phyloP scores from a whole-genome alignment of 1,140 invertebrate species.

The Andrena cerasifolii region DNA sequence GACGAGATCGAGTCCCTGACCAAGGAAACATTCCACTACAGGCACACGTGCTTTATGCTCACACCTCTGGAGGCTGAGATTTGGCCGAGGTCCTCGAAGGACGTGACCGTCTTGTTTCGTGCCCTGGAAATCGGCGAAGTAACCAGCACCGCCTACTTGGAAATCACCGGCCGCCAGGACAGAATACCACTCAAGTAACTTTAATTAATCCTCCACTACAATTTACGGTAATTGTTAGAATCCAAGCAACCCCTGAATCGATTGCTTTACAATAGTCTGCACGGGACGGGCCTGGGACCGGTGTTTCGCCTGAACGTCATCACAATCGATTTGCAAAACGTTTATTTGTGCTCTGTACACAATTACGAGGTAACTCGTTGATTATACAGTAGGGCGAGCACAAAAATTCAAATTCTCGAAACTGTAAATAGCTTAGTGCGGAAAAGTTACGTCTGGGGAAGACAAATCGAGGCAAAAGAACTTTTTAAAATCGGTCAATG shows the following conservation, averaged over 20 bases:
- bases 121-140: conserved; percentile 67
- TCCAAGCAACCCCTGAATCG: too few relatives aligned
- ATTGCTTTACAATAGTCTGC: conserved; percentile 56
- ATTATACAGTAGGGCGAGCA: too few relatives aligned
- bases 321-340: conserved; percentile 67
- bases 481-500: too few relatives aligned
- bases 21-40: conserved; percentile 67
- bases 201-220: too few relatives aligned
- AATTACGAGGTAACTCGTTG: conserved; percentile 70
- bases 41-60: conserved; percentile 63
- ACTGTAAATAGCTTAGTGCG: too few relatives aligned
- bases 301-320: conserved; percentile 72
- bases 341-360: conserved; percentile 72
- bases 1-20: conserved; percentile 69
- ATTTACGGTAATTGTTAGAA: too few relatives aligned
- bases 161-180: conserved; percentile 72
- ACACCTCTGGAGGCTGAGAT: conserved; percentile 72
- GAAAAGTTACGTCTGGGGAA: too few relatives aligned
- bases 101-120: conserved; percentile 71
- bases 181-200: conserved; percentile 69
- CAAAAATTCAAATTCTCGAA: too few relatives aligned
- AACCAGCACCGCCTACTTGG: conserved; percentile 72
- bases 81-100: conserved; percentile 68
- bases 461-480: too few relatives aligned
- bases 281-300: conserved; percentile 73